Evolutionary conservation across 2,797 vertebrate species (phyloP).

Genomic region (Gadopsis marmoratus): DNA sequence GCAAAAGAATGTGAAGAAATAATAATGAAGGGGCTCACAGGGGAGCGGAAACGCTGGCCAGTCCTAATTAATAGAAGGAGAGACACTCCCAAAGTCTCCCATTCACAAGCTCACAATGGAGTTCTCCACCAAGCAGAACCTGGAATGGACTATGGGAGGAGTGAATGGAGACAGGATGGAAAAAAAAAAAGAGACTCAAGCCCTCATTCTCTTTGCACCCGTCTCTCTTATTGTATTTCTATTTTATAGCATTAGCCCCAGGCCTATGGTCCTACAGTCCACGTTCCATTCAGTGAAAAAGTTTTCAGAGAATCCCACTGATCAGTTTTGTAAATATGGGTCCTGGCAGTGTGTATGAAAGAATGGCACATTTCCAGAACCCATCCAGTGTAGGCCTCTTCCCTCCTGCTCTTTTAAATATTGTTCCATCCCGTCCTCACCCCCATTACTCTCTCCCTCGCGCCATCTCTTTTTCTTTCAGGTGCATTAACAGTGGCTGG

Average conservation of each 20-base stretch:
- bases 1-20: slow-evolving; percentile 84
- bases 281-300: slow-evolving; percentile 71
- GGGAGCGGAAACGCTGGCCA: slow-evolving; percentile 87
- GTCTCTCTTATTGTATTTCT: slow-evolving; percentile 70
- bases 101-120: slow-evolving; percentile 91
- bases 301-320: slow-evolving; percentile 76
- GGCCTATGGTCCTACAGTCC: slow-evolving; percentile 63
- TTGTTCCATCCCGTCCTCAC: slow-evolving; percentile 29
- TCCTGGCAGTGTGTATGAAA: slow-evolving; percentile 69
- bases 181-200: slow-evolving; percentile 57
- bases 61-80: slow-evolving; percentile 90
- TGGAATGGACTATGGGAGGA: slow-evolving; percentile 85
- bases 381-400: slow-evolving; percentile 72
- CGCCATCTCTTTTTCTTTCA: slow-evolving; percentile 49
- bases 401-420: slow-evolving; percentile 55
- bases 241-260: slow-evolving; percentile 77
- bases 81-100: slow-evolving; percentile 85
- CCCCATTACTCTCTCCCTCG: slow-evolving; percentile 16
- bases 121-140: slow-evolving; percentile 90
- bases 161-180: slow-evolving; percentile 80
- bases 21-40: slow-evolving; percentile 85
- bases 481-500: slow-evolving; percentile 58
- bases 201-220: slow-evolving; percentile 69
- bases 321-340: slow-evolving; percentile 85
- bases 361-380: slow-evolving; percentile 79